A percentile compares a stretch with the other conserved stretches of the same genome.
phyloP scores from a whole-genome alignment of 2,888 invertebrate genomes.

The Plemyria rubiginata region DNA sequence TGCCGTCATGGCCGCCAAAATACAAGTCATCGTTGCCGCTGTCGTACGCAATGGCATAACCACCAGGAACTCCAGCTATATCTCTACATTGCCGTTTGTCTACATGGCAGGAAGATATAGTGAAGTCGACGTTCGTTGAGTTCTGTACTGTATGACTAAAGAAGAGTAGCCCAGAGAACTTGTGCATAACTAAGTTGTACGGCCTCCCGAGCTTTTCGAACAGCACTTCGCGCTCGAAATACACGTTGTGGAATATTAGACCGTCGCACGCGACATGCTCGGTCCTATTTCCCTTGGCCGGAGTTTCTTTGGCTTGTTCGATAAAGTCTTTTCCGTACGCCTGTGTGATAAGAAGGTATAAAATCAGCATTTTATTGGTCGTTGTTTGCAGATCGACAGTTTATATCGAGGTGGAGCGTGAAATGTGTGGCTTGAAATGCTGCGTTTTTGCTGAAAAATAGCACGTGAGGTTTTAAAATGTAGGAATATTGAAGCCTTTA shows the following conservation, averaged over 20 bases:
- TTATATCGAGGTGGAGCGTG: slow-evolving; percentile 29
- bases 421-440: slow-evolving; percentile 21
- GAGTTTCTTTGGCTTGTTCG: background rate
- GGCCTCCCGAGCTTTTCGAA: slow-evolving; percentile 60
- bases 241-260: slow-evolving; percentile 64
- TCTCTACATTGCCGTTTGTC: slow-evolving; percentile 53
- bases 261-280: slow-evolving; percentile 60
- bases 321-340: slow-evolving; percentile 16
- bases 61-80: slow-evolving; percentile 62
- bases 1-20: slow-evolving; percentile 75
- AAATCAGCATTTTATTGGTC: slow-evolving; percentile 40
- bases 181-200: slow-evolving; percentile 68
- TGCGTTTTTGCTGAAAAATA: slow-evolving; percentile 22
- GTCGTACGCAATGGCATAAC: slow-evolving; percentile 73
- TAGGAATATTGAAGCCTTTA: background rate
- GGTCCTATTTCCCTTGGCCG: slow-evolving; percentile 27
- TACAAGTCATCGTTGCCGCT: slow-evolving; percentile 71
- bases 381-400: slow-evolving; percentile 36
- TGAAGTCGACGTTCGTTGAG: slow-evolving; percentile 61
- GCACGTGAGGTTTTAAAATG: slow-evolving; percentile 7
- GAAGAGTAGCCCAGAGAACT: slow-evolving; percentile 65
- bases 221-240: slow-evolving; percentile 61
- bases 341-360: slow-evolving; percentile 36
- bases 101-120: slow-evolving; percentile 61
- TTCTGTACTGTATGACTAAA: slow-evolving; percentile 70